Evolutionary conservation across 2,797 vertebrate species (phyloP), one percentile per base, ranked within the genome.

Genomic region (Triplophysa bombifrons): DNA sequence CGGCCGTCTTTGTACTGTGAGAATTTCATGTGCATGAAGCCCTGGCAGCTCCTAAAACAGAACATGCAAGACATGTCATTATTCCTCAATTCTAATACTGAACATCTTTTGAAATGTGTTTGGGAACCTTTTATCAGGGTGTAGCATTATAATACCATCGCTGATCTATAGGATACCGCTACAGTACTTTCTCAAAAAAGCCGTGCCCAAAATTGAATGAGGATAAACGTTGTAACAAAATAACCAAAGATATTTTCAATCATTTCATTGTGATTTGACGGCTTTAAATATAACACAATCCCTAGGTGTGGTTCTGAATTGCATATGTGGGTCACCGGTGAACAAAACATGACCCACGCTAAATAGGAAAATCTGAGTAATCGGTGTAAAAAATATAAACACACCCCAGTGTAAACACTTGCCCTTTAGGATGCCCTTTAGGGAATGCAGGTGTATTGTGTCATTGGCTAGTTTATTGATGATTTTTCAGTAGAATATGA

Each of bases 11-110:
- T 94, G 0, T 89, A 95, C 72, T 90, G 83, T 0, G 91, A 86
- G 84, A 98, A 95, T 91, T 96, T 97, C 92, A 98, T 96, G 81
- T 98, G 96, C 93, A 96, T 95, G 83, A 96, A 97, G 16, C 96
- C 96, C 41, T 96, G 96, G 88, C 95, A 96, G 92, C 96, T 96
- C 90, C 96, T 98, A 91, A 56, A 78, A 77, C 34, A 80, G 19
- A 67, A 38, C 7, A 72, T 8, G 17, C 10, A 66, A 80, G 16
- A 34, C 17, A 9, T 44, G 50, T 20, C 12, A 44, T 65, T 65
- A 56, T 20, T 65, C 0, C 48, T 66, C 27, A 34, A 46, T 17
- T 51, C 41, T 41, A 41, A 41, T 41, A 11, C 10, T 41, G 41
- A 2, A 41, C 38, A 3, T 41, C 7, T 41, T 41, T 41, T 41